Conservation (phyloP, 2,888 invertebrate species). For the Eristalis pertinax region DNA sequence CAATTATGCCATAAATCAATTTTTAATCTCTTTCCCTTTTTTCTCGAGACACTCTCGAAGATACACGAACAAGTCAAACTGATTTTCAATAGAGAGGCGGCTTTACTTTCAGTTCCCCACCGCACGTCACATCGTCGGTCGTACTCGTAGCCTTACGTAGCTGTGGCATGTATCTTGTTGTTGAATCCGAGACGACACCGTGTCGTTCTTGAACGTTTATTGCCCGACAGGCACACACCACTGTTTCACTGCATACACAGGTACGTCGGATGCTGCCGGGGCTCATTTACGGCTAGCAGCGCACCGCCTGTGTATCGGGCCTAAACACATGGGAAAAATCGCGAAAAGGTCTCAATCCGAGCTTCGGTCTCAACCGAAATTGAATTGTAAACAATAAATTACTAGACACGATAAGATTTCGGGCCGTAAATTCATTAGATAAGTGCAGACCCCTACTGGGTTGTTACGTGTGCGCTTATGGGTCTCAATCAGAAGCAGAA, state of each 20-base stretch:
- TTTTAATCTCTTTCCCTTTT: constrained; percentile 18
- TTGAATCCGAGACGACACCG: background rate
- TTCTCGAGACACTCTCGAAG: background rate
- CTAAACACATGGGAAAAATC: constrained; percentile 12
- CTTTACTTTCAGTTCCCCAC: background rate
- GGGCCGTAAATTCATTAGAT: constrained; percentile 16
- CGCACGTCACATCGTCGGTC: background rate
- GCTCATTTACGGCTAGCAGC: background rate
- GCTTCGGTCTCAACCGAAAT: constrained; percentile 14
- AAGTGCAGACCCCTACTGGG: background rate
- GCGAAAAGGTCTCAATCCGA: constrained; percentile 47
- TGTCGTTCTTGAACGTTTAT: background rate
- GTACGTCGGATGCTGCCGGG: background rate
- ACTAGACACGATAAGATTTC: constrained; percentile 40
- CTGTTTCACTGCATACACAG: background rate
- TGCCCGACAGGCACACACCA: background rate
- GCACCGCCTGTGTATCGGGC: background rate
- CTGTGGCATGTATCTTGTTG: background rate
- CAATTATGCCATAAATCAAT: constrained; percentile 57
- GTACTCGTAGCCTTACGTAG: too few species aligned
- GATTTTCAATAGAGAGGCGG: constrained; percentile 24
- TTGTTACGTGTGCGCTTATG: constrained; percentile 24
- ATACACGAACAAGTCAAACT: constrained; percentile 25
- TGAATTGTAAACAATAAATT: constrained; percentile 50
- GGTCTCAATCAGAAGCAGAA: constrained; percentile 14